These are phyloP conservation scores for Clarias batrachus DNA, from an alignment of 2,113 vertebrate genomes.

Conservation along the genomic window DNA sequence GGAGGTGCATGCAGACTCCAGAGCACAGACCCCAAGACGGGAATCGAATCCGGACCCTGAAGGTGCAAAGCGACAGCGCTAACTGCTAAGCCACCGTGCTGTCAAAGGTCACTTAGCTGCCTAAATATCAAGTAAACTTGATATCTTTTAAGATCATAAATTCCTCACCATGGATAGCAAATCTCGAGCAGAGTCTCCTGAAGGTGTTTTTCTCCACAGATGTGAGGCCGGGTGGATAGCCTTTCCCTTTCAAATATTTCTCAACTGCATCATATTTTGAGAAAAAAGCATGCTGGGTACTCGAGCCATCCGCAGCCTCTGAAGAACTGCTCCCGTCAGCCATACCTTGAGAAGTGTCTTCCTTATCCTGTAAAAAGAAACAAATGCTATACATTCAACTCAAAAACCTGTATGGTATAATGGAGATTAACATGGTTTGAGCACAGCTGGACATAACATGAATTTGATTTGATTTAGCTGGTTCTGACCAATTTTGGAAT, in stretches of 20 bases:
- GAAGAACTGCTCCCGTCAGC: constrained; percentile 10
- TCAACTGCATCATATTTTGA: constrained; percentile 67
- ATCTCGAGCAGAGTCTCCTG: constrained; percentile 68
- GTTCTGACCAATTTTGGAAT: background rate
- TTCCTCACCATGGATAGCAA: constrained; percentile 49
- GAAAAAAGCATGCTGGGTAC: constrained; percentile 59
- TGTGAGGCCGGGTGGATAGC: constrained; percentile 63
- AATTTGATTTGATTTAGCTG: background rate
- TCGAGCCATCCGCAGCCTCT: background rate
- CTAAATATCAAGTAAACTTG: background rate
- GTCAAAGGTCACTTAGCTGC: background rate
- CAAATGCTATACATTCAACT: background rate
- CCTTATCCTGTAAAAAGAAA: constrained; percentile 23
- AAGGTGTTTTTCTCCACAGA: constrained; percentile 71
- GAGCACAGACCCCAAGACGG: no score
- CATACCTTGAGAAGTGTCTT: constrained; percentile 4
- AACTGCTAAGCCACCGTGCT: no score
- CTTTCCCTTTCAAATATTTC: constrained; percentile 60
- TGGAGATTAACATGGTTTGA: background rate
- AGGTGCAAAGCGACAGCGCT: no score
- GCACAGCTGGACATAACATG: background rate
- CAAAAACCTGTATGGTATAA: background rate
- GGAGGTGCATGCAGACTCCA: no score
- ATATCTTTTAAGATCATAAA: background rate
- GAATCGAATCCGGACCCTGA: no score